Evolutionary conservation across 2,888 invertebrate species (phyloP).

Genomic region (Trichogramma evanescens): DNA sequence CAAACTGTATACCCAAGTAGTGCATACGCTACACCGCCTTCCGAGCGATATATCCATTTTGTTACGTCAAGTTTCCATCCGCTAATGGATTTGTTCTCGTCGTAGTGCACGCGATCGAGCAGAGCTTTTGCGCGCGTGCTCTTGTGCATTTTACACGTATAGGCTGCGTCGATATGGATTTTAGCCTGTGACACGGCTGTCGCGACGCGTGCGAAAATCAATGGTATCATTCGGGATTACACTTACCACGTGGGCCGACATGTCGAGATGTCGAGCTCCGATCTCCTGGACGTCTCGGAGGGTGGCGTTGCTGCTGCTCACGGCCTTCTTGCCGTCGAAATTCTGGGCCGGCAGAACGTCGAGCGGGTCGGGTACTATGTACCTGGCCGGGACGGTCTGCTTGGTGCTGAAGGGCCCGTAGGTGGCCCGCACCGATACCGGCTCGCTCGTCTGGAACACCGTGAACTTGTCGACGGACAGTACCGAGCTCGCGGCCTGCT

Average conservation of each 20-base stretch:
- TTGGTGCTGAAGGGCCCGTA: slow-evolving; percentile 94
- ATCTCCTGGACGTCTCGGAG: slow-evolving; percentile 56
- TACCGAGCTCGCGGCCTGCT: slow-evolving; percentile 56
- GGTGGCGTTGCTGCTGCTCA: slow-evolving; percentile 34
- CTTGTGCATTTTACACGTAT: no score
- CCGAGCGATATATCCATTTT: no score
- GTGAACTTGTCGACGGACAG: slow-evolving; percentile 83
- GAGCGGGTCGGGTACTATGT: slow-evolving; percentile 78
- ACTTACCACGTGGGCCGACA: slow-evolving; percentile 88
- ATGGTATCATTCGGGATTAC: slow-evolving; percentile 30
- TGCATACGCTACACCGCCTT: no score
- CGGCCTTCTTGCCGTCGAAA: slow-evolving; percentile 34
- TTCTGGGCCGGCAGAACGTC: slow-evolving; percentile 54
- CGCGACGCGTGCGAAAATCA: no score
- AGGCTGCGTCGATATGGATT: no score
- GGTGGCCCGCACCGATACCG: slow-evolving; percentile 83
- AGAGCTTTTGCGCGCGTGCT: no score
- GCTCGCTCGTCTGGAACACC: slow-evolving; percentile 83
- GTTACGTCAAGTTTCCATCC: no score
- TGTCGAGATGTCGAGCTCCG: slow-evolving; percentile 73
- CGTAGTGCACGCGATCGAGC: no score
- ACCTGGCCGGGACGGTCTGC: slow-evolving; percentile 85
- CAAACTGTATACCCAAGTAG: no score
- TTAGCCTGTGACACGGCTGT: no score
- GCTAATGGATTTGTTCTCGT: no score